phyloP scores from a whole-genome alignment of 2,888 invertebrate species.

The Belgica antarctica region DNA sequence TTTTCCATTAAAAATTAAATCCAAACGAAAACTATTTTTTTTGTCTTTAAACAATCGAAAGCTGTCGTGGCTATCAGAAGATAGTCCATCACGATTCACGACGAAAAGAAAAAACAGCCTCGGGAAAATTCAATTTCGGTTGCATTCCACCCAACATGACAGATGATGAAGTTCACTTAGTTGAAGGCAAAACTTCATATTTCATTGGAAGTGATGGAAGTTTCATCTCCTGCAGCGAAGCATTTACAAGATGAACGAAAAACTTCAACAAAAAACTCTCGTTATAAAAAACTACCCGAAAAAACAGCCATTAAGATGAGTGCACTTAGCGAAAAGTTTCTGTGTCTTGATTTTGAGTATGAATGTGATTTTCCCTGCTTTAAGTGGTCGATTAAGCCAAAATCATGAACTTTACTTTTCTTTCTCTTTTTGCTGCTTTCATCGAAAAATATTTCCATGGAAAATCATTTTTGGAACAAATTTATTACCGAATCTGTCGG shows the following conservation, averaged over 20 bases:
- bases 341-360: neutral
- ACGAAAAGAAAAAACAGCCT: slow-evolving; percentile 1
- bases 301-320: slow-evolving; percentile 38
- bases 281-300: slow-evolving; percentile 40
- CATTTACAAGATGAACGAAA: neutral
- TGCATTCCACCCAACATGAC: slow-evolving; percentile 35
- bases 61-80: too few species aligned
- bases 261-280: neutral
- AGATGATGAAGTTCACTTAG: slow-evolving; percentile 38
- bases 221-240: neutral
- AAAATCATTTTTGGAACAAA: too few species aligned
- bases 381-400: slow-evolving; percentile 39
- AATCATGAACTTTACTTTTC: slow-evolving; percentile 14
- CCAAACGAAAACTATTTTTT: too few species aligned
- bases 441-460: too few species aligned
- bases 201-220: slow-evolving; percentile 12
- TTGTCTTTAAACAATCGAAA: too few species aligned
- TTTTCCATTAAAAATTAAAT: too few species aligned
- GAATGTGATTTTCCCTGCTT: neutral
- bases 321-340: slow-evolving; percentile 39
- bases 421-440: neutral
- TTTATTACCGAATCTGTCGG: too few species aligned
- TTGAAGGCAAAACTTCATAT: neutral
- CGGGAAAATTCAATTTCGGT: slow-evolving; percentile 42
- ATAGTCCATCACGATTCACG: too few species aligned